These are phyloP conservation scores for Polyommatus icarus DNA, from an alignment of 2,888 invertebrate species.

Conservation along the genomic window DNA sequence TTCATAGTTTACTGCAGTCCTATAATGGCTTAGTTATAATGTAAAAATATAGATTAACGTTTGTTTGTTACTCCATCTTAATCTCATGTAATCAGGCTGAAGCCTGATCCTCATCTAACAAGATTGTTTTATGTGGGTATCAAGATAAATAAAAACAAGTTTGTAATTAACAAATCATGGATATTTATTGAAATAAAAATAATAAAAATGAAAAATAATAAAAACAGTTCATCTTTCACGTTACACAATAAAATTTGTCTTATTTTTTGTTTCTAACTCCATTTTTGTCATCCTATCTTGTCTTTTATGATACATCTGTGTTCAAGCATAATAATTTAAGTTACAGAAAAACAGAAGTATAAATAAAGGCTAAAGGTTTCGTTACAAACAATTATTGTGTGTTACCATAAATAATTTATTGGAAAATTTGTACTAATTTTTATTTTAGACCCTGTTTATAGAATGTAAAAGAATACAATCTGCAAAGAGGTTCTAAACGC, in stretches of 20 bases:
- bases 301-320: conserved; percentile 35
- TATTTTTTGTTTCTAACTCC: conserved; percentile 69
- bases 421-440: conserved; percentile 24
- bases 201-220: conserved; percentile 81
- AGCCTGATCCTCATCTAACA: not conserved
- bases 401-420: conserved; percentile 23
- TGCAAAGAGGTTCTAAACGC: conserved; percentile 62
- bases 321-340: conserved; percentile 29
- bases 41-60: not conserved
- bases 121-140: not conserved
- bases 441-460: conserved; percentile 55
- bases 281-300: conserved; percentile 52
- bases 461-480: conserved; percentile 49
- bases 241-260: conserved; percentile 79
- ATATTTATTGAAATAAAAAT: conserved; percentile 81
- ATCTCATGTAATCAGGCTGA: not conserved
- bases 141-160: conserved; percentile 51
- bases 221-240: conserved; percentile 79
- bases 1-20: too few relatives aligned
- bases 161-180: conserved; percentile 78
- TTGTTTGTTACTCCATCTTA: not conserved
- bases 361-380: conserved; percentile 3
- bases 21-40: too few relatives aligned
- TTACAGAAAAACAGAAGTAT: not conserved
- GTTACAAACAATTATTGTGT: not conserved